phyloP scores from a whole-genome alignment of 2,797 vertebrate species.

The Salarias fasciatus region DNA sequence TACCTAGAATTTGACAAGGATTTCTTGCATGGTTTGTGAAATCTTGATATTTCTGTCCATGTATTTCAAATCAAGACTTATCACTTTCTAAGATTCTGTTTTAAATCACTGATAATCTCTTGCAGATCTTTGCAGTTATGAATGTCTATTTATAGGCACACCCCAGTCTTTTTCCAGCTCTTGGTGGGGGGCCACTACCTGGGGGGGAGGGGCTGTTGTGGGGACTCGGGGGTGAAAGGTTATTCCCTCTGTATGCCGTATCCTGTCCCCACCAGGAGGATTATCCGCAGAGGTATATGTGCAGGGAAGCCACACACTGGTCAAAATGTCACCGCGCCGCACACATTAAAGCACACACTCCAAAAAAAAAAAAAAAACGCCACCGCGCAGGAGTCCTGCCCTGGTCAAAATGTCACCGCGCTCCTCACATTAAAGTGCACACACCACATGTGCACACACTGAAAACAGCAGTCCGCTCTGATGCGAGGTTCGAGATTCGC shows the following conservation, averaged over 20 bases:
- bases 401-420: slow-evolving; percentile 62
- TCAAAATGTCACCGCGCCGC: slow-evolving; percentile 61
- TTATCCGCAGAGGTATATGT: slow-evolving; percentile 27
- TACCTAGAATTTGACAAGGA: too few species aligned
- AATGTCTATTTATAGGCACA: too few species aligned
- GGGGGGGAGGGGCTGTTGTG: slow-evolving; percentile 42
- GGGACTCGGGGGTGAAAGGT: slow-evolving; percentile 69
- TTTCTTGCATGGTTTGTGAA: too few species aligned
- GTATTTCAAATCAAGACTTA: too few species aligned
- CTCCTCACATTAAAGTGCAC: slow-evolving; percentile 23
- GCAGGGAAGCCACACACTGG: slow-evolving; percentile 31
- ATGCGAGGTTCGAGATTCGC: slow-evolving; percentile 35
- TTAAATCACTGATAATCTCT: too few species aligned
- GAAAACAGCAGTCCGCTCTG: slow-evolving; percentile 23
- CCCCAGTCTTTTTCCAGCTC: not conserved
- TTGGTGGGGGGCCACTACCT: slow-evolving; percentile 36
- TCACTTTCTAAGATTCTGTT: too few species aligned
- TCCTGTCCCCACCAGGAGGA: slow-evolving; percentile 57
- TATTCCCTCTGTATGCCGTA: slow-evolving; percentile 54
- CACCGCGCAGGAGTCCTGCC: slow-evolving; percentile 5
- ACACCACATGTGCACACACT: not conserved
- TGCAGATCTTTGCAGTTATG: too few species aligned
- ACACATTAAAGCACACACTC: slow-evolving; percentile 42
- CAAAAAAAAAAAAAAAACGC: too few species aligned
- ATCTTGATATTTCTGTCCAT: too few species aligned